Conservation (phyloP, 2,113 vertebrate species). For the Rhabdornis inornatus region DNA sequence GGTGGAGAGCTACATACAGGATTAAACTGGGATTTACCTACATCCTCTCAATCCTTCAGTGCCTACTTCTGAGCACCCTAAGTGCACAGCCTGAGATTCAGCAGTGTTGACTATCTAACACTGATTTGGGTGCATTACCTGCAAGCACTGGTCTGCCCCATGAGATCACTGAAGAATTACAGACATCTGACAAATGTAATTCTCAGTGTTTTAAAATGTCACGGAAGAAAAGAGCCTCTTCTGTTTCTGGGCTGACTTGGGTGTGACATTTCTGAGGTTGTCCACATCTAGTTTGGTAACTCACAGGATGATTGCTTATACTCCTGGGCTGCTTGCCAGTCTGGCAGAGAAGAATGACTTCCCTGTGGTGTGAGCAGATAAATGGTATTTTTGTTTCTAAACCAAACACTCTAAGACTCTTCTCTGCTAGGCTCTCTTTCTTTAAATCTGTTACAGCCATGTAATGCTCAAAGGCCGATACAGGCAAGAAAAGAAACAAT, state of each 20-base stretch:
- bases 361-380: neutral
- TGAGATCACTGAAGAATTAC: neutral
- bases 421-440: neutral
- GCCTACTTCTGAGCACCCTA: neutral
- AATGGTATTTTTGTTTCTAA: neutral
- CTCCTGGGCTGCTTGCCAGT: neutral
- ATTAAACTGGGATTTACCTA: neutral
- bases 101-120: rapidly evolving
- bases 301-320: neutral
- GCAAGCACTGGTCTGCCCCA: neutral
- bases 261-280: neutral
- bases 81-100: neutral
- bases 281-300: neutral
- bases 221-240: neutral
- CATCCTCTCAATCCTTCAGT: neutral
- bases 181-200: neutral
- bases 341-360: neutral
- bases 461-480: neutral
- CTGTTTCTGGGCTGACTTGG: neutral
- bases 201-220: neutral
- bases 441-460: neutral
- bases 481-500: neutral
- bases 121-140: neutral
- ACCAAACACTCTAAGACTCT: neutral
- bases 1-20: neutral